A percentile compares a stretch with the other conserved stretches of the same genome.
phyloP scores from a whole-genome alignment of 1,140 invertebrate species.

The Kradibia gibbosae region DNA sequence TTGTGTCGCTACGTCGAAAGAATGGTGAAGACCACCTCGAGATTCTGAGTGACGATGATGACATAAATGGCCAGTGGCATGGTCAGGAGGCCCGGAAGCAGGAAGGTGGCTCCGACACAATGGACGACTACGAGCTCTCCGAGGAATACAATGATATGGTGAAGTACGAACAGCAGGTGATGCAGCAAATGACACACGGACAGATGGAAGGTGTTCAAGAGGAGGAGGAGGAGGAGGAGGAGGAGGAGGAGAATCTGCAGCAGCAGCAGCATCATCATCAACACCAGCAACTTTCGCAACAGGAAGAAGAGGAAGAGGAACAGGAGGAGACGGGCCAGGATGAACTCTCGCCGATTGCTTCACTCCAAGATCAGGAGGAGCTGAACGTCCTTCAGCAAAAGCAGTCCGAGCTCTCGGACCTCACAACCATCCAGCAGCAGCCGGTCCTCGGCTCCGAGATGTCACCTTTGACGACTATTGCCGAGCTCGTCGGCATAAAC shows the following conservation, averaged over 20 bases:
- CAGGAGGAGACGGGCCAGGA: slow-evolving; percentile 27
- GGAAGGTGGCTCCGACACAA: slow-evolving; percentile 39
- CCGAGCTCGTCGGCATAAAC: slow-evolving; percentile 32
- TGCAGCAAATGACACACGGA: not conserved
- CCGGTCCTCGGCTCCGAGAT: slow-evolving; percentile 16
- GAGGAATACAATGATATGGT: slow-evolving; percentile 41
- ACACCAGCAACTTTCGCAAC: not conserved
- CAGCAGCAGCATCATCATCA: not conserved
- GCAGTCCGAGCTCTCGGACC: slow-evolving; percentile 17
- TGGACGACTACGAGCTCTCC: slow-evolving; percentile 43
- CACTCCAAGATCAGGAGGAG: slow-evolving; percentile 33
- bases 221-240: slow-evolving; percentile 42
- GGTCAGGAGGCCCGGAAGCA: slow-evolving; percentile 23
- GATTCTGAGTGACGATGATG: slow-evolving; percentile 45
- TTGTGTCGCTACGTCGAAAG: slow-evolving; percentile 43
- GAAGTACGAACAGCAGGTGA: slow-evolving; percentile 45
- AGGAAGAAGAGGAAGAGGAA: slow-evolving; percentile 23
- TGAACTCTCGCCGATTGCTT: not conserved
- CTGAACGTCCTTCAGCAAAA: slow-evolving; percentile 24
- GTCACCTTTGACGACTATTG: slow-evolving; percentile 19
- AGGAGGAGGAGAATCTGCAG: slow-evolving; percentile 1
- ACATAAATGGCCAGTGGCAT: slow-evolving; percentile 35
- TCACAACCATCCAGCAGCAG: slow-evolving; percentile 22
- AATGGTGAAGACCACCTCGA: slow-evolving; percentile 47
- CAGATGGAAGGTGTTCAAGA: not conserved